These are phyloP conservation scores for Drosophila melanica DNA, from an alignment of 1,140 invertebrate genomes.

Conservation along the genomic window DNA sequence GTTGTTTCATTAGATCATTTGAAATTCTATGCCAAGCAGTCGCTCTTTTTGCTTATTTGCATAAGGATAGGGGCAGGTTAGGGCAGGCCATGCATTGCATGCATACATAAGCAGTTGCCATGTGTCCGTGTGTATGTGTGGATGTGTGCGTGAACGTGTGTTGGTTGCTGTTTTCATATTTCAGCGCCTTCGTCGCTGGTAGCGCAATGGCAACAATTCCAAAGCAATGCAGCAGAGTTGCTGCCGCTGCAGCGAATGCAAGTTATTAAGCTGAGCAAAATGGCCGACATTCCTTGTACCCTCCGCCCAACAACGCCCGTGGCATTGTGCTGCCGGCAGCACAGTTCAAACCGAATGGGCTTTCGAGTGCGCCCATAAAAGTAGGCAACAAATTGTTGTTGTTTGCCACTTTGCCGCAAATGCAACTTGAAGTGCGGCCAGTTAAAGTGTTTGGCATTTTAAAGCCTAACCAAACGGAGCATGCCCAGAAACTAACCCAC, in stretches of 20 bases:
- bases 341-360: constrained; percentile 1
- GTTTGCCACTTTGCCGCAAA: constrained; percentile 29
- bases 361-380: constrained; percentile 43
- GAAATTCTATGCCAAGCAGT: constrained; percentile 73
- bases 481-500: background rate
- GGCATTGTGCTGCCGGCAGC: background rate
- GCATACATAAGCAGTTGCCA: constrained; percentile 55
- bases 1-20: constrained; percentile 75
- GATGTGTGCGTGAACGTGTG: constrained; percentile 10
- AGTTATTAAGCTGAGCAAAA: constrained; percentile 29
- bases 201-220: constrained; percentile 51
- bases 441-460: constrained; percentile 33
- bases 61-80: constrained; percentile 37
- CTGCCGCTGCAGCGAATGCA: constrained; percentile 4
- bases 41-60: constrained; percentile 65
- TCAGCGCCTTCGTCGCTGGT: constrained; percentile 17
- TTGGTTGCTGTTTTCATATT: constrained; percentile 19
- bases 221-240: constrained; percentile 55
- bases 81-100: constrained; percentile 28
- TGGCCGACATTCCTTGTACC: background rate
- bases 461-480: constrained; percentile 13
- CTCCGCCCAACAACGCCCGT: background rate
- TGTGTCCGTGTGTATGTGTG: constrained; percentile 4
- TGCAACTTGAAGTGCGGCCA: constrained; percentile 34
- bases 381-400: constrained; percentile 57